Base-by-base conservation (phyloP, 2,888 invertebrate genomes). In the Piscicola geometra region DNA sequence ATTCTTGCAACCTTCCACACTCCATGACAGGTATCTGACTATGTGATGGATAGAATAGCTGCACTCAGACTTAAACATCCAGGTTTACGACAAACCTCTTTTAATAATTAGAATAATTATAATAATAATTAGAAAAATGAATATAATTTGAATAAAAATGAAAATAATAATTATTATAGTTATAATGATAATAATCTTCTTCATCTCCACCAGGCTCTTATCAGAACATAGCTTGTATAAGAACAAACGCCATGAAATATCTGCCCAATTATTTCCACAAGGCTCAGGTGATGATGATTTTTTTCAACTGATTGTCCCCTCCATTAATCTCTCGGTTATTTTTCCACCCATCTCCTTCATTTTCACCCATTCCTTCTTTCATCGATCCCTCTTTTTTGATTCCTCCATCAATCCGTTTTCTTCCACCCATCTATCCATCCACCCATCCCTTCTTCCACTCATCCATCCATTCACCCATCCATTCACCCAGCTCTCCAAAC, bases 201-300 rank as follows among this genome's bases (percentile, higher is more conserved):
- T 41, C 15, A 41, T 41, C 41, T n/a, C n/a, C n/a, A n/a, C n/a
- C 35, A 30, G 56, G 86, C 90, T 79, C 50, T 18, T 76, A 76
- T 70, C 74, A 91, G 83, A 99, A 99, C 86, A 91, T 99, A 81
- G 94, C 96, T 60, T 97, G 98, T 81, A 87, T 99, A 71, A 89
- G 99, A 79, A 91, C 93, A 21, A 99, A 99, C 88, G 98, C 98
- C 0, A 99, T 99, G 98, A 99, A 98, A 86, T 97, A 97, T 88
- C 89, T 99, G 81, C 97, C 98, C 1, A 98, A 99, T 86, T 99
- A 92, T 86, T 99, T 99, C 84, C 86, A 88, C 76, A 98, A 97
- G 87, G 93, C 92, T 79, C 98, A 95, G 89, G 93, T 92, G 86
- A 64, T 56, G n/a, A 25, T 21, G 41, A 15, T 41, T 41, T 41